Evolutionary conservation across 2,888 invertebrate species (phyloP).

Genomic region (Stegana nigrithorax): DNA sequence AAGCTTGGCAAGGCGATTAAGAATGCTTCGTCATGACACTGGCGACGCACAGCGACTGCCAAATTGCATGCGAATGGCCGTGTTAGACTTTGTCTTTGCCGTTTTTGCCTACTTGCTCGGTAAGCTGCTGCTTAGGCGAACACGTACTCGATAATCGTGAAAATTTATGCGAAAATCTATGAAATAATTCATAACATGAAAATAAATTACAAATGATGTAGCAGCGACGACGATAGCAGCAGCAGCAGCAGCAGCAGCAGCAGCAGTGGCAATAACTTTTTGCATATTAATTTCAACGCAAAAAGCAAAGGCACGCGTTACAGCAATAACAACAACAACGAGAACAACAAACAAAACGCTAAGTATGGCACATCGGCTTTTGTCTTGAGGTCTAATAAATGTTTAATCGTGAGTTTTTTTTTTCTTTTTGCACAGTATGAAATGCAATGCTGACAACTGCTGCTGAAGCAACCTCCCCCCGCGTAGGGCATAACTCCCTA

Average conservation of each 20-base stretch:
- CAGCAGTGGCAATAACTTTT: slow-evolving; percentile 25
- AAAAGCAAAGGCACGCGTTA: slow-evolving; percentile 14
- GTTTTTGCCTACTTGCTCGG: neutral
- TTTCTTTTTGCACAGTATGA: neutral
- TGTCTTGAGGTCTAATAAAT: too few relatives aligned
- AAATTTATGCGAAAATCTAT: slow-evolving; percentile 53
- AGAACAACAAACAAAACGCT: too few relatives aligned
- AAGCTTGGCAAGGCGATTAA: neutral
- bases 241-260: slow-evolving; percentile 22
- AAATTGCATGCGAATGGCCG: too few relatives aligned
- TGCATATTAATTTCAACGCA: slow-evolving; percentile 55
- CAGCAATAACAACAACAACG: slow-evolving; percentile 1
- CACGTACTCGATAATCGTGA: slow-evolving; percentile 39
- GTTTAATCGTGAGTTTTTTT: too few relatives aligned
- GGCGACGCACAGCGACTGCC: too few relatives aligned
- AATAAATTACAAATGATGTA: slow-evolving; percentile 56
- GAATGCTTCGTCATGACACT: too few relatives aligned
- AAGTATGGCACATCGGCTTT: too few relatives aligned
- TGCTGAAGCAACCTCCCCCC: slow-evolving; percentile 31
- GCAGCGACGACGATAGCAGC: slow-evolving; percentile 22
- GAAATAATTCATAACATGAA: slow-evolving; percentile 46
- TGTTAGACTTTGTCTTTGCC: too few relatives aligned
- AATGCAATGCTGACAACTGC: slow-evolving; percentile 40
- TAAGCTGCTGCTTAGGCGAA: neutral
- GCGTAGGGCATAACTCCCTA: too few relatives aligned